Evolutionary conservation across 2,113 vertebrate genomes (phyloP).

Genomic region (Callipepla squamata): DNA sequence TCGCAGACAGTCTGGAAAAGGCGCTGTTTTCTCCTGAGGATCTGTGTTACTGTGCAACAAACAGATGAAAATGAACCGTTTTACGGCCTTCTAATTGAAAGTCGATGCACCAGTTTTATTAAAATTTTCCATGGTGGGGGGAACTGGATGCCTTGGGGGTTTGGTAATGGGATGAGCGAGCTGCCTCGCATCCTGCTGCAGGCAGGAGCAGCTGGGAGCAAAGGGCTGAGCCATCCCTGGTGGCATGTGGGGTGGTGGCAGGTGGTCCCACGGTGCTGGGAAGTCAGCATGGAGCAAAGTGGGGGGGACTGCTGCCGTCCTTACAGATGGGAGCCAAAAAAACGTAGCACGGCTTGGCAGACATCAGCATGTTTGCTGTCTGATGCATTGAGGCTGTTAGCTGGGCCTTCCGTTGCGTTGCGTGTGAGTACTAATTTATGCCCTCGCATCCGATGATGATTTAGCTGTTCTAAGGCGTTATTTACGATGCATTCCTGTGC

Average conservation of each 20-base stretch:
- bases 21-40: constrained; percentile 65
- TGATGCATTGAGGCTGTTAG: constrained; percentile 16
- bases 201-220: background rate
- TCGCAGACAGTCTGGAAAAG: constrained; percentile 58
- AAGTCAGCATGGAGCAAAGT: fast-evolving
- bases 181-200: background rate
- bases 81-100: constrained; percentile 73
- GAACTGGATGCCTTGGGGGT: constrained; percentile 27
- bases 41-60: constrained; percentile 68
- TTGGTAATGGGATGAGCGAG: constrained; percentile 25
- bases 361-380: constrained; percentile 31
- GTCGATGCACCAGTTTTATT: constrained; percentile 62
- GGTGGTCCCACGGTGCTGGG: background rate
- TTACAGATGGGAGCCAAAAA: background rate
- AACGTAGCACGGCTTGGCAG: background rate
- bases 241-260: background rate
- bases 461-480: constrained; percentile 72
- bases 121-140: constrained; percentile 54
- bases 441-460: constrained; percentile 63
- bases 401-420: background rate
- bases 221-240: background rate
- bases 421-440: constrained; percentile 59
- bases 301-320: background rate
- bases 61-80: constrained; percentile 71
- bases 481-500: constrained; percentile 66